Base-by-base conservation (phyloP, 2,888 invertebrate genomes). In the Chrysotoxum bicinctum region DNA sequence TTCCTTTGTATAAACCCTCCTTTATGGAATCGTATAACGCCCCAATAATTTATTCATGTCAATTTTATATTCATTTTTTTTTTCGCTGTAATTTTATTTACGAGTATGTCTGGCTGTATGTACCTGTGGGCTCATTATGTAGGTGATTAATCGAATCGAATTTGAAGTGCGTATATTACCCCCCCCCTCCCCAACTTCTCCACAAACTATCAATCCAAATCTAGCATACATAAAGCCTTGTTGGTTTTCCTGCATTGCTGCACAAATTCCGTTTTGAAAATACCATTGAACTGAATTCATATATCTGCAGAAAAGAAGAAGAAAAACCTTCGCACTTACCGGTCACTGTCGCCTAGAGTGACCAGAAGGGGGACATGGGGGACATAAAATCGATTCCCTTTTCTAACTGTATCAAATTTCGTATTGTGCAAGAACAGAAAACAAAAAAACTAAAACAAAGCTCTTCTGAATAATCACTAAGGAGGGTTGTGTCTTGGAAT, bases 221-320 rank as follows among this genome's bases (percentile, higher is more conserved):
- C 45, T 16, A 30, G 14, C 16, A 21, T 50, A 23, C 23, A 14
- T 32, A 48, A 12, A 64, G 40, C 19, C 9, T 30, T 14, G 35
- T 30, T 56, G 6, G 69, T 48, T 52, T 60, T 52, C 45, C 72
- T 68, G 82, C 77, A 82, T 77, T 77, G 81, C 76, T 76, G 81
- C 81, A 81, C 81, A 72, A 14, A 32, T 64, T 35, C 37, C 14
- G 14, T 35, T 35, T 30, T 62, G 1, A 6, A 50, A 66, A 66
- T 66, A 50, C 50, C 50, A 48, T 66, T 35, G 35, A 50, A 35
- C 66, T 66, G 66, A 66, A 66, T 50, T 66, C 50, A n/a, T 66
- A 66, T 50, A 66, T 66, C 66, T 66, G 50, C 66, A 50, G 66
- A 21, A 4, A n/a, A 26, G 37, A 52, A 68, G 6, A 19, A n/a